Conservation (phyloP, 1,140 invertebrate species). For the Araneus ventricosus region DNA sequence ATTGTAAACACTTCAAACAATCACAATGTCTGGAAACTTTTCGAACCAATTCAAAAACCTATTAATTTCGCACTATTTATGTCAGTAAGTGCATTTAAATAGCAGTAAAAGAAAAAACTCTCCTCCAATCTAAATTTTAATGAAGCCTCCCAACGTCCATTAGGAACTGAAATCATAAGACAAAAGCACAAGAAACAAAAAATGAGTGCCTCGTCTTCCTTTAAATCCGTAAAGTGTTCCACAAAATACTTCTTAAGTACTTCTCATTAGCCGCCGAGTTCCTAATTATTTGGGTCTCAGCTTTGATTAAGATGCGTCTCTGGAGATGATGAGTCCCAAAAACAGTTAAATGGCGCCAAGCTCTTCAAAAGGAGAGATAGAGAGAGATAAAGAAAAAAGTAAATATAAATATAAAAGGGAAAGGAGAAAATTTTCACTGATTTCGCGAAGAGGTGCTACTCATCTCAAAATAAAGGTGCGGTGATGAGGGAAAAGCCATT, state of each 20-base stretch:
- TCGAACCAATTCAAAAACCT: constrained; percentile 22
- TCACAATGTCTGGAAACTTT: neutral
- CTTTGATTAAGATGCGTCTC: constrained; percentile 65
- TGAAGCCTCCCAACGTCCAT: constrained; percentile 38
- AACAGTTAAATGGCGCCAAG: constrained; percentile 50
- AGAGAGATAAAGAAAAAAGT: neutral
- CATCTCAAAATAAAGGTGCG: constrained; percentile 41
- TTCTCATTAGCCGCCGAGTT: constrained; percentile 49
- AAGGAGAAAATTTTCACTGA: constrained; percentile 56
- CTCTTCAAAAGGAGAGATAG: neutral
- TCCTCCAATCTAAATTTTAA: constrained; percentile 21
- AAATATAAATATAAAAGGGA: neutral
- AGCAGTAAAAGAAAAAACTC: neutral
- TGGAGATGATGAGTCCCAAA: constrained; percentile 57
- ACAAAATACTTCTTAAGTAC: constrained; percentile 46
- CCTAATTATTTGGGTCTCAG: constrained; percentile 54
- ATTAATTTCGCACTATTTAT: neutral
- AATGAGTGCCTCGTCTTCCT: neutral
- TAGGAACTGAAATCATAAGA: constrained; percentile 12
- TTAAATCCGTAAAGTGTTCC: constrained; percentile 47
- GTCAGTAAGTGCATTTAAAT: constrained; percentile 21
- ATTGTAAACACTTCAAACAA: neutral
- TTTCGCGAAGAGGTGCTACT: constrained; percentile 35
- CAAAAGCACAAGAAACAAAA: neutral
- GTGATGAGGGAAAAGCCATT: constrained; percentile 72